phyloP scores from a whole-genome alignment of 2,797 vertebrate species.

The Myoxocephalus aenaeus region DNA sequence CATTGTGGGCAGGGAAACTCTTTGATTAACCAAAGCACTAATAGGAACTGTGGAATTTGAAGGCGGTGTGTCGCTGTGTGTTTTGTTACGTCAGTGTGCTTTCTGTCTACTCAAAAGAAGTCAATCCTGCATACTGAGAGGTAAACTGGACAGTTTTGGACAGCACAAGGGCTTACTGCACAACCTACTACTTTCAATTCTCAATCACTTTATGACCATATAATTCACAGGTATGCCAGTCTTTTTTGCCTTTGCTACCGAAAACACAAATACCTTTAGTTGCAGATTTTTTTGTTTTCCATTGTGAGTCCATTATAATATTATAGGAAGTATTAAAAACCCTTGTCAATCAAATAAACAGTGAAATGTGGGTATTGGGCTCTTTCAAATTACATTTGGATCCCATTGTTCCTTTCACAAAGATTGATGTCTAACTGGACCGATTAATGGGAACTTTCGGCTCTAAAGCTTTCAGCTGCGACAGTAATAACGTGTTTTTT shows the following conservation, averaged over 20 bases:
- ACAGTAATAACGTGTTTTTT: slow-evolving; percentile 9
- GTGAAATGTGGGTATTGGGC: neutral
- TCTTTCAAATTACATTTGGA: neutral
- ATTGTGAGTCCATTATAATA: neutral
- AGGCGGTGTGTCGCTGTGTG: neutral
- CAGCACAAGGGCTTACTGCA: neutral
- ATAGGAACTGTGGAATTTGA: neutral
- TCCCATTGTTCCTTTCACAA: neutral
- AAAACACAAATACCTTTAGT: neutral
- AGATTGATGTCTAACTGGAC: neutral
- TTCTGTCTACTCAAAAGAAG: neutral
- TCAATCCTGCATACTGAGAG: neutral
- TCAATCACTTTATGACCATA: neutral
- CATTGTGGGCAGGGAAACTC: neutral
- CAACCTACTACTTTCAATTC: neutral
- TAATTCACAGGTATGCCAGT: neutral
- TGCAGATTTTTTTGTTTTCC: neutral
- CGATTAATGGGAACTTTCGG: neutral
- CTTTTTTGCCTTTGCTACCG: neutral
- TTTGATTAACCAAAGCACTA: slow-evolving; percentile 1
- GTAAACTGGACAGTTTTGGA: neutral
- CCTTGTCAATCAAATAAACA: neutral
- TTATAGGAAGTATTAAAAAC: neutral
- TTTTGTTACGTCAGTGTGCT: neutral
- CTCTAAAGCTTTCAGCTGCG: slow-evolving; percentile 6